Evolutionary conservation across 2,113 vertebrate genomes (phyloP), one percentile per base, ranked within the genome.

Genomic region (Corvus cornix): DNA sequence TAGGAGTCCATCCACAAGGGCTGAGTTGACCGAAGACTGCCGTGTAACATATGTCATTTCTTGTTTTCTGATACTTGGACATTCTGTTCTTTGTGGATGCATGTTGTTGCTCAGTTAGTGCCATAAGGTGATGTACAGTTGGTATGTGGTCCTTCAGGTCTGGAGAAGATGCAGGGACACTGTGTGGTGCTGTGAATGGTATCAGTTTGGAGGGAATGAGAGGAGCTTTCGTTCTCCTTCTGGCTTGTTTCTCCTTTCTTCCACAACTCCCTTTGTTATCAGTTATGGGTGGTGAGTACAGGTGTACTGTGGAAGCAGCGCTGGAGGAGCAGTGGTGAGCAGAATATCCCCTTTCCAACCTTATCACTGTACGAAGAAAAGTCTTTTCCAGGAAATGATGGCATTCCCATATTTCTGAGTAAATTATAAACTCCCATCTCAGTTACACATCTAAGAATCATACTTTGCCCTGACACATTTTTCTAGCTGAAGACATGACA

Each of bases 281-380:
- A 1, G 26, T 52, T 48, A 23, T 12, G 4, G 59, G 55, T 69
- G 7, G 19, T 16, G 56, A 76, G 10, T 21, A 4, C 30, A 53
- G 16, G 7, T 2, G 3, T 44, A 8, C 9, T 49, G 28, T 2
- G 3, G 33, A 22, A 69, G 3, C 39, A 55, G 19, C 0, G 0
- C 19, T 48, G 17, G 12, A 10, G 7, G 4, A 53, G 16, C 4
- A 9, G 37, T 52, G 16, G 10, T 37, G 44, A 39, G 24, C 13
- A 66, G 63, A 82, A 23, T 27, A 72, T 53, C 2, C 16, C 17
- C 5, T 26, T 89, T 49, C 31, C 31, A 79, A 53, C 3, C 37
- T 16, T 7, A 33, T n/a, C 5, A 2, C 26, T 66, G 9, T 39
- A 58, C 10, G 20, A 64, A 84, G 19, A 72, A 12, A 44, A 56